Percentiles rank a stretch among this genome's conserved stretches.
Conservation (phyloP, 2,888 invertebrate species). For the Andrena bicolor region DNA sequence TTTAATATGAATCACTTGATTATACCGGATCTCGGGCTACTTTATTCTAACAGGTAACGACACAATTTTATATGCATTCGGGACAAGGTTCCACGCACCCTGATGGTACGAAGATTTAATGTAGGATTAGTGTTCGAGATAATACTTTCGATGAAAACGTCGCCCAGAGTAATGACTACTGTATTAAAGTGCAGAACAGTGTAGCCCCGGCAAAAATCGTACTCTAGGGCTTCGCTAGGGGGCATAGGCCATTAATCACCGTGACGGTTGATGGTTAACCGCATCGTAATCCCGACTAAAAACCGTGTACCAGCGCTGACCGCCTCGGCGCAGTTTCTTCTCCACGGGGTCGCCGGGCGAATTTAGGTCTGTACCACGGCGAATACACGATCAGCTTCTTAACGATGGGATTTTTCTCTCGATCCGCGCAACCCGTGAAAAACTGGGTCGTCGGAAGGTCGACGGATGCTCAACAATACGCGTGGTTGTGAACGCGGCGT, state of each 20-base stretch:
- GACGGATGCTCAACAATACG: slow-evolving; percentile 16
- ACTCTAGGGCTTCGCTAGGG: slow-evolving; percentile 43
- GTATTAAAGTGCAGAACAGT: slow-evolving; percentile 66
- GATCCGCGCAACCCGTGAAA: slow-evolving; percentile 1
- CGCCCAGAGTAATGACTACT: slow-evolving; percentile 55
- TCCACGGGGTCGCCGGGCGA: background rate
- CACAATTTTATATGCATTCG: background rate
- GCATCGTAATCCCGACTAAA: slow-evolving; percentile 51
- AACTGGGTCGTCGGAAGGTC: slow-evolving; percentile 21
- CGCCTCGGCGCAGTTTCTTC: slow-evolving; percentile 44
- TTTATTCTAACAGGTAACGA: background rate
- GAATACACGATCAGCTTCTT: background rate
- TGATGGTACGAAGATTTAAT: slow-evolving; percentile 25
- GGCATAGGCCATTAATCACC: slow-evolving; percentile 56
- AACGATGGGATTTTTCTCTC: background rate
- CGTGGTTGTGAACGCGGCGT: background rate
- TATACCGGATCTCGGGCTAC: background rate
- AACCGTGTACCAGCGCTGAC: slow-evolving; percentile 36
- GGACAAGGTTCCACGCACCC: background rate
- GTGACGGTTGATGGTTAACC: slow-evolving; percentile 59
- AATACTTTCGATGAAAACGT: slow-evolving; percentile 40
- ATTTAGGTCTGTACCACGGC: background rate
- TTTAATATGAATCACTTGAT: background rate
- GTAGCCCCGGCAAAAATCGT: slow-evolving; percentile 61
- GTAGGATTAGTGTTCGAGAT: slow-evolving; percentile 39